phyloP scores from a whole-genome alignment of 2,113 vertebrate species.

The Mormyrus iriodes region DNA sequence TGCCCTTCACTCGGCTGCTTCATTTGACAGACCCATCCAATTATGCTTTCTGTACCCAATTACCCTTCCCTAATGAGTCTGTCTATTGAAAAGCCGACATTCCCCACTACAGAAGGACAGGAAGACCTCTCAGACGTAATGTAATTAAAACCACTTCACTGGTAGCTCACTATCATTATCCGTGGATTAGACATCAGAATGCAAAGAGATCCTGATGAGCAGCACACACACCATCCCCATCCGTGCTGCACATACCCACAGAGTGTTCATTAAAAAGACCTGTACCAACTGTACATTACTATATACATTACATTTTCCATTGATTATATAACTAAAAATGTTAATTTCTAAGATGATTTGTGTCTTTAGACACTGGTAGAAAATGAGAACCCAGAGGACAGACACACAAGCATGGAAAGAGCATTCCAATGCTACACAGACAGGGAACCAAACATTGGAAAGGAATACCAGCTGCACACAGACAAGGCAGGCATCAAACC shows the following conservation, averaged over 20 bases:
- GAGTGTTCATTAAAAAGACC: neutral
- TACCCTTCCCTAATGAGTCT: constrained; percentile 10
- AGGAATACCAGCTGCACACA: neutral
- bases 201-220: neutral
- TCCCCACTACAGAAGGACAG: neutral
- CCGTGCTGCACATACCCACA: neutral
- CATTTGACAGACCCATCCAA: constrained; percentile 14
- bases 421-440: neutral
- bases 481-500: neutral
- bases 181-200: neutral
- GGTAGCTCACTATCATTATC: neutral
- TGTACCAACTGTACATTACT: neutral
- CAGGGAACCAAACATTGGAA: neutral
- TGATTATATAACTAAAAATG: neutral
- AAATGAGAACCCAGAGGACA: neutral
- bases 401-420: neutral
- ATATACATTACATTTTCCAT: neutral
- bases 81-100: constrained; percentile 11
- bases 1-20: neutral
- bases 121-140: constrained; percentile 12
- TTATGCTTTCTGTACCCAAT: constrained; percentile 14
- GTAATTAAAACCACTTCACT: constrained; percentile 14
- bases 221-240: neutral
- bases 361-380: neutral
- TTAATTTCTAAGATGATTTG: neutral